Conservation (phyloP, 2,797 vertebrate species). For the Crax fasciolata region DNA sequence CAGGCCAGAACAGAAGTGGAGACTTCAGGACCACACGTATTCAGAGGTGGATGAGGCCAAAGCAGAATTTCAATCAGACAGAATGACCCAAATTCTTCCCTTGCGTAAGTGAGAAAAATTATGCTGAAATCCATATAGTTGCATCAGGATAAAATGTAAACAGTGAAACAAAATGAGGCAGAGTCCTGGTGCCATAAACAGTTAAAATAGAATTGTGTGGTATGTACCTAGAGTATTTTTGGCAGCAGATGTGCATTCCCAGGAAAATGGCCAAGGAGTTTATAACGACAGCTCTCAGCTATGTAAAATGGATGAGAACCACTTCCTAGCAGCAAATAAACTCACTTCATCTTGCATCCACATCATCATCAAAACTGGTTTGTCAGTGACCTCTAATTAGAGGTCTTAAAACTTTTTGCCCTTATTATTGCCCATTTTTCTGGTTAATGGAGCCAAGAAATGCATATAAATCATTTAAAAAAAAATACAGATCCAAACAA, state of each 20-base stretch:
- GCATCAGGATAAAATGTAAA: background rate
- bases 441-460: background rate
- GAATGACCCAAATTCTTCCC: background rate
- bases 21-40: background rate
- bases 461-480: background rate
- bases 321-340: background rate
- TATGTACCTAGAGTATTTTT: background rate
- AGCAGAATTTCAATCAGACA: background rate
- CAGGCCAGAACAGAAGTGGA: background rate
- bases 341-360: background rate
- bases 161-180: background rate
- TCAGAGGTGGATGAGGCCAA: background rate
- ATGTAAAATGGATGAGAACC: background rate
- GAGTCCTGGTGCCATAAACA: background rate
- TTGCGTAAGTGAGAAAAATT: background rate
- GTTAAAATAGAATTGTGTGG: background rate
- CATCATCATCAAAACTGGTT: background rate
- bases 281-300: background rate
- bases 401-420: background rate
- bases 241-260: background rate
- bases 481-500: background rate
- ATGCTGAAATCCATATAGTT: background rate
- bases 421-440: background rate
- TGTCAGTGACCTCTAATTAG: background rate
- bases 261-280: slow-evolving; percentile 15